Base-by-base conservation (phyloP, 2,888 invertebrate genomes). In the Prenolepis imparis region DNA sequence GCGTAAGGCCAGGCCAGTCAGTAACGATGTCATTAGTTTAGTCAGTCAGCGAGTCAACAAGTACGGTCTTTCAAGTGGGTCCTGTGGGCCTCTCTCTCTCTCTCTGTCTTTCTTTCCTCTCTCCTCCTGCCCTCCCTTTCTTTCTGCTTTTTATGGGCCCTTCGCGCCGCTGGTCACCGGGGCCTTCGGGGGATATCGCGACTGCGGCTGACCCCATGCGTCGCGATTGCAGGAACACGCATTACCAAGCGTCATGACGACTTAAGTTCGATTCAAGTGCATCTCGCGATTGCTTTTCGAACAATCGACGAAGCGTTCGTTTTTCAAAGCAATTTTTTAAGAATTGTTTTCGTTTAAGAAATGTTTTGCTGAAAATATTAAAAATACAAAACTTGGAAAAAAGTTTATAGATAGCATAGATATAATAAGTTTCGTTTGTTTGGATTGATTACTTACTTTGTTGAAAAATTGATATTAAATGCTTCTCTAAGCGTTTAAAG, bases 11-110 rank as follows among this genome's bases (percentile, higher is more conserved):
- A 92, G 92, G 93, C 92, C 91, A 92, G 92, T 93, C 93, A 93
- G 93, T 93, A 93, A 93, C 93, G 93, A 93, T 93, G 93, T 93
- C 93, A 93, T 93, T 93, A 93, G 93, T 93, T 93, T 93, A 93
- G 93, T 93, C 93, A 93, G 93, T 93, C 93, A 93, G 93, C 93
- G 93, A 93, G 93, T 93, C 93, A 93, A 92, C 92, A 92, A 93
- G 92, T 93, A 92, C 89, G 91, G 90, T 91, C 89, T 91, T 91
- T 87, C 89, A 90, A 87, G 87, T 86, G 86, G 84, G 86, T 80
- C 87, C 78, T 57, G 68, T 32, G 41, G 57, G 18, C 11, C 72
- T 55, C 72, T 28, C 48, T 41, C 52, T 44, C 68, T 59, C 63
- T 36, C 55, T 18, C 48, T 72, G 48, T 48, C 52, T 55, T 15